Base-by-base conservation (phyloP, 2,888 invertebrate genomes). In the Sphaerophoria taeniata region DNA sequence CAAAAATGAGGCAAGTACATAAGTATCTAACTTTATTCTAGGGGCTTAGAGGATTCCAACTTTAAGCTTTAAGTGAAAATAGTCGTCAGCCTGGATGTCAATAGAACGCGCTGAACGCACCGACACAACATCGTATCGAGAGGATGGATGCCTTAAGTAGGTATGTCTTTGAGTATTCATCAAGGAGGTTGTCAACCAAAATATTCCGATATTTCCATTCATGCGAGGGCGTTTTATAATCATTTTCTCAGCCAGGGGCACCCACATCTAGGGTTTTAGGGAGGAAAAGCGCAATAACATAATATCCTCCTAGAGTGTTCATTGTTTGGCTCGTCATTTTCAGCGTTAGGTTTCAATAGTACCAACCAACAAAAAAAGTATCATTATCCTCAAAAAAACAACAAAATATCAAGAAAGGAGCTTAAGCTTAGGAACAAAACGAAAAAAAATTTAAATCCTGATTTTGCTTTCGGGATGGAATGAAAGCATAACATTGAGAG, bases 281-380 rank as follows among this genome's bases (percentile, higher is more conserved):
- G 14, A 49, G 36, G 51, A 69, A 51, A 63, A 71, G 79, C 80
- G 80, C 80, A 85, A 80, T 80, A 85, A 80, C 80, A 85, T 77
- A 80, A 85, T 85, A 80, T 85, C 73, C 72, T 73, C 39, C 76
- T 56, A 69, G 72, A 73, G 73, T 81, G 73, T 85, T 85, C 76
- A 73, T 63, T 67, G 70, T 77, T 81, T 85, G 76, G 67, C 76
- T 85, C 76, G 69, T 73, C 80, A 67, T 56, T 75, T 79, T 76
- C 61, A 72, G 60, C 61, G 69, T 45, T 55, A 53, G 55, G 73
- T 75, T 76, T 76, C 79, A 72, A 84, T 75, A 71, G 34, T 34
- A 55, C 14, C 39, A 7, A 43, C 43, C 11, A 43, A 43, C 24
- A 24, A 11, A 53, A 47, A 51, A 78, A 65, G 53, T 49, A 36